Conservation (phyloP, 2,113 vertebrate genomes). For the Reinhardtius hippoglossoides region DNA sequence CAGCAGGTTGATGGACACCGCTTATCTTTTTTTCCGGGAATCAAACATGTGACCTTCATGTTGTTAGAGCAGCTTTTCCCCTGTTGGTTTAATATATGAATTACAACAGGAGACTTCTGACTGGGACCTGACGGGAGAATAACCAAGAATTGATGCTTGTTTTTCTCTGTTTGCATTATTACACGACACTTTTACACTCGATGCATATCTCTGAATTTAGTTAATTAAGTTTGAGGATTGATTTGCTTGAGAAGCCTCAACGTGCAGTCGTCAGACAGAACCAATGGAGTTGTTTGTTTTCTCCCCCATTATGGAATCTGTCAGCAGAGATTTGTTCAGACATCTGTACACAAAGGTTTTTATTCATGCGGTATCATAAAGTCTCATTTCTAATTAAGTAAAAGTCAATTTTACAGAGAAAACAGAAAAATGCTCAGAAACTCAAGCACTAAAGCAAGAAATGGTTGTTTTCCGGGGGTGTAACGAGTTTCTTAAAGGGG, state of each 20-base stretch:
- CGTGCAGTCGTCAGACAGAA: too few relatives aligned
- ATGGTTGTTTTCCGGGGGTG: too few relatives aligned
- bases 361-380: not conserved
- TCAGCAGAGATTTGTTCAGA: not conserved
- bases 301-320: not conserved
- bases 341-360: not conserved
- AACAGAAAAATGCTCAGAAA: not conserved
- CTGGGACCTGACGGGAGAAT: too few relatives aligned
- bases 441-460: too few relatives aligned
- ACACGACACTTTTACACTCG: too few relatives aligned
- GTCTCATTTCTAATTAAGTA: not conserved
- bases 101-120: not conserved
- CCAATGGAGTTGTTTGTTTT: not conserved
- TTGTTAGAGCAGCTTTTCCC: not conserved
- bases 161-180: too few relatives aligned
- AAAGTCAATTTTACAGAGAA: too few relatives aligned
- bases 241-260: not conserved
- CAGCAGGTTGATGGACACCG: conserved; percentile 1
- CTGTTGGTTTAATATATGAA: too few relatives aligned
- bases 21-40: conserved; percentile 45
- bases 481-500: too few relatives aligned
- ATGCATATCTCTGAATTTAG: too few relatives aligned
- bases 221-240: too few relatives aligned
- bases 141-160: too few relatives aligned
- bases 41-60: conserved; percentile 43